These are phyloP conservation scores for Drepanosiphum platanoidis DNA, from an alignment of 2,888 invertebrate species.

Conservation along the genomic window DNA sequence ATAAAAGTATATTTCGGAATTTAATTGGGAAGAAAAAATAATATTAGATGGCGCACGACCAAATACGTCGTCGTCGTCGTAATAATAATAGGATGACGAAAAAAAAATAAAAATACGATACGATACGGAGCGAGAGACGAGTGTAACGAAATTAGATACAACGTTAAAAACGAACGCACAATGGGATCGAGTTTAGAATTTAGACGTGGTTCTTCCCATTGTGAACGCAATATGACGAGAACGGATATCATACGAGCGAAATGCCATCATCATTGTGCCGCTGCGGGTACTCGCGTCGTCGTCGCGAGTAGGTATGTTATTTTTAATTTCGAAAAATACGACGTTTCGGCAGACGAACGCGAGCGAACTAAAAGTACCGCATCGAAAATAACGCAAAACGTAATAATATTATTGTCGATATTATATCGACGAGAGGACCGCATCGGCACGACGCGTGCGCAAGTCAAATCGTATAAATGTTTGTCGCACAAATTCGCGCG, in stretches of 20 bases:
- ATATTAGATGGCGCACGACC: not conserved
- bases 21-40: not conserved
- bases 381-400: not conserved
- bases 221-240: not conserved
- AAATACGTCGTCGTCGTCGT: not conserved
- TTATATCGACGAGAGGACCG: too few relatives aligned
- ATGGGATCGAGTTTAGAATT: not conserved
- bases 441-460: too few relatives aligned
- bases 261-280: not conserved
- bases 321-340: not conserved
- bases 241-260: not conserved
- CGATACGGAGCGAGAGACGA: not conserved
- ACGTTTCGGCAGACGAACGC: not conserved
- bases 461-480: too few relatives aligned
- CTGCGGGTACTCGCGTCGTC: too few relatives aligned
- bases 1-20: constrained; percentile 3
- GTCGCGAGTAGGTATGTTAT: not conserved
- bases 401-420: not conserved
- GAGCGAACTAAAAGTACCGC: not conserved
- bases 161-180: not conserved
- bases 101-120: not conserved
- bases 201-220: not conserved
- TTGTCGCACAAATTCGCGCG: too few relatives aligned
- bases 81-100: not conserved
- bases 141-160: not conserved